phyloP scores from a whole-genome alignment of 2,113 vertebrate genomes.

The Salvelinus fontinalis region DNA sequence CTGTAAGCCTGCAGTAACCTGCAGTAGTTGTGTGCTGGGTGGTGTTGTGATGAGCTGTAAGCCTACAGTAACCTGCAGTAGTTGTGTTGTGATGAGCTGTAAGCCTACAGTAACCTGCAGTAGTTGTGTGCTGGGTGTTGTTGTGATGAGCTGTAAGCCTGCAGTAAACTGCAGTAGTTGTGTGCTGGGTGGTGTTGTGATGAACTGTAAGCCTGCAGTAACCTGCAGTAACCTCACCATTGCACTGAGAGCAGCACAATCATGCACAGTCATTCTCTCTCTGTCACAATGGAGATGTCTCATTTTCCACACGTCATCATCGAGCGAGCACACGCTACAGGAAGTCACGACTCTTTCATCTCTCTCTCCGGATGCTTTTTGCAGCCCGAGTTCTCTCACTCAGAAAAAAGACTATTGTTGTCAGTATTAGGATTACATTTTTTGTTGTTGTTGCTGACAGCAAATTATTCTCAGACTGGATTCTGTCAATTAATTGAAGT shows the following conservation, averaged over 20 bases:
- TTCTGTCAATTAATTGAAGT: not conserved
- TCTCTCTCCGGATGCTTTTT: not conserved
- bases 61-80: constrained; percentile 9
- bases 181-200: not conserved
- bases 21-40: not conserved
- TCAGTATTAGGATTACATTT: not conserved
- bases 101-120: not conserved
- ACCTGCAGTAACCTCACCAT: constrained; percentile 6
- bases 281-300: constrained; percentile 22
- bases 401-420: not conserved
- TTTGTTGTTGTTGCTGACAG: not conserved
- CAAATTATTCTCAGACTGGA: not conserved
- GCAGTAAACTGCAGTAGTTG: constrained; percentile 17
- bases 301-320: not conserved
- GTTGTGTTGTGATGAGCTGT: constrained; percentile 15
- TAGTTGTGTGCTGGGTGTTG: constrained; percentile 6
- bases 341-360: not conserved
- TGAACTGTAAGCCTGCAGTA: not conserved
- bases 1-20: too few species aligned
- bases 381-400: not conserved
- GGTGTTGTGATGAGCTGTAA: constrained; percentile 16
- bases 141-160: too few species aligned
- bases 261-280: constrained; percentile 10
- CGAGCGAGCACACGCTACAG: not conserved
- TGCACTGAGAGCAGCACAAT: constrained; percentile 12